Evolutionary conservation across 2,113 vertebrate species (phyloP).

Genomic region (zebrafish (Danio rerio)): GRCz12tu NC_133193.1:274001-274500

Average conservation of each 20-base stretch:
- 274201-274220: neutral
- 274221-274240: no score
- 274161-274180: conserved; percentile 52
- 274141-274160: neutral
- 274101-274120: conserved; percentile 4
- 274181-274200: conserved; percentile 23
- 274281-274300: neutral
- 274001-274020: conserved; percentile 96
- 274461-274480: conserved; percentile 98
- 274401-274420: conserved; percentile 99
- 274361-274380: conserved; percentile 97
- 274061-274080: conserved; percentile 97
- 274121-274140: no score
- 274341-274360: conserved; percentile 95
- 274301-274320: neutral
- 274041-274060: conserved; percentile 94
- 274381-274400: conserved; percentile 97
- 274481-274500: neutral
- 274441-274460: conserved; percentile 95
- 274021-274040: conserved; percentile 97
- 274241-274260: neutral
- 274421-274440: conserved; percentile 92
- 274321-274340: neutral
- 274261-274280: neutral
- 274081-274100: conserved; percentile 65